Evolutionary conservation across 2,113 vertebrate species (phyloP).

Genomic region (Rousettus leschenaultii): DNA sequence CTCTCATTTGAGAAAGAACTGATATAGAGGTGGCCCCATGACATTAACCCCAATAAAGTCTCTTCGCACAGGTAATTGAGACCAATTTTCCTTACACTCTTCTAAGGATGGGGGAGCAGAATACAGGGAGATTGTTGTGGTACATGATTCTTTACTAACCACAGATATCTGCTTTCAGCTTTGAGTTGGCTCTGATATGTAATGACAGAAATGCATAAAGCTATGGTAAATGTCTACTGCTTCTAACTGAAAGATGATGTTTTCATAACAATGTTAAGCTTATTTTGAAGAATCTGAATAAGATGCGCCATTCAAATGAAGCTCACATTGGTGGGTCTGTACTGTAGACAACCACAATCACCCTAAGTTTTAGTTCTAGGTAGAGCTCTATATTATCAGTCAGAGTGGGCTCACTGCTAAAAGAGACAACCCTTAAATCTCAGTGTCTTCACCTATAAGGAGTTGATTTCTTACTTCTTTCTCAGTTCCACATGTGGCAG

Average conservation of each 20-base stretch:
- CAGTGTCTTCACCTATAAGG: neutral
- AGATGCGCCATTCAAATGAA: neutral
- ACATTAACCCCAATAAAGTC: neutral
- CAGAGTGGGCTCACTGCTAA: neutral
- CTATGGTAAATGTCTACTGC: neutral
- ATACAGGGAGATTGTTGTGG: neutral
- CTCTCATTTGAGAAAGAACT: neutral
- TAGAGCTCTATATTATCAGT: neutral
- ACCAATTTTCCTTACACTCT: neutral
- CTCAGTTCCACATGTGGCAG: neutral
- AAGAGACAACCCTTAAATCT: neutral
- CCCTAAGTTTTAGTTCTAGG: neutral
- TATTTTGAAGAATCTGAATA: neutral
- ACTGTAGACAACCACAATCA: neutral
- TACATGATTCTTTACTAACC: neutral
- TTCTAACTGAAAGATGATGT: neutral
- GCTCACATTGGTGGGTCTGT: neutral
- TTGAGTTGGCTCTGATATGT: neutral
- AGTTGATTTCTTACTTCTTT: neutral
- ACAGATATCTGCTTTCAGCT: neutral
- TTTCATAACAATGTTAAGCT: neutral
- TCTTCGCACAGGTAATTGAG: neutral
- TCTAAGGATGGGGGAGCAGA: no score
- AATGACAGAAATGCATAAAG: neutral
- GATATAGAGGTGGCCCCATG: neutral